Base-by-base conservation (phyloP, 1,140 invertebrate species). In the Dryas iulia region DNA sequence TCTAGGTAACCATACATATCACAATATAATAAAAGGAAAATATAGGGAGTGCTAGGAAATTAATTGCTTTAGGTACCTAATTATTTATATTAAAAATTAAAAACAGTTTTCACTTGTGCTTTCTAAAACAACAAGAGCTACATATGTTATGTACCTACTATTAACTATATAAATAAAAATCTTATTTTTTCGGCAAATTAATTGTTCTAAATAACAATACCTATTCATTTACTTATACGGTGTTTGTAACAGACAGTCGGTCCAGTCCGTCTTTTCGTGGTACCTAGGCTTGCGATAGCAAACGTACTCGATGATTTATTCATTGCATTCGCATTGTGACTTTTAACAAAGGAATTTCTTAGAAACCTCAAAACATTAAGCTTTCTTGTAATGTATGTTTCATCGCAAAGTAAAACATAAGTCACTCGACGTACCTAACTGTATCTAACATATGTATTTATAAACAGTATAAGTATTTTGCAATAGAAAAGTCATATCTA, bases 301-400 rank as follows among this genome's bases (percentile, higher is more conserved):
- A 59, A 30, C 18, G 23, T 62, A 30, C 26, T 61, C 64, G n/a
- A 69, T 69, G 60, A 59, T 64, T 69, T 39, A 69, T 69, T 69
- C 67, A 69, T 63, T 35, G 21, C 35, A 25, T 53, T 66, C 14
- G 57, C 57, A 70, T 71, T 71, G 58, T 71, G 57, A 52, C 25
- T 62, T 21, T 62, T 18, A 47, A 28, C 33, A 21, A 59, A 65
- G 62, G n/a, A 63, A 69, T 63, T 69, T 69, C 67, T 59, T 59
- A 64, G 54, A 63, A 69, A 63, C 23, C 8, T 63, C 35, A 39
- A 62, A 61, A 69, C 28, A 61, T 39, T 39, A 53, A 62, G 24
- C 39, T 52, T 56, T 56, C 39, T 47, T 47, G 39, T 47, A 10
- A 21, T 47, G 39, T 47, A 47, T 18, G 18, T 21, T 21, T 21